A percentile compares a stretch with the other conserved stretches of the same genome.
These are phyloP conservation scores for Phymatocera aterrima DNA, from an alignment of 2,888 invertebrate species.

Conservation along the genomic window DNA sequence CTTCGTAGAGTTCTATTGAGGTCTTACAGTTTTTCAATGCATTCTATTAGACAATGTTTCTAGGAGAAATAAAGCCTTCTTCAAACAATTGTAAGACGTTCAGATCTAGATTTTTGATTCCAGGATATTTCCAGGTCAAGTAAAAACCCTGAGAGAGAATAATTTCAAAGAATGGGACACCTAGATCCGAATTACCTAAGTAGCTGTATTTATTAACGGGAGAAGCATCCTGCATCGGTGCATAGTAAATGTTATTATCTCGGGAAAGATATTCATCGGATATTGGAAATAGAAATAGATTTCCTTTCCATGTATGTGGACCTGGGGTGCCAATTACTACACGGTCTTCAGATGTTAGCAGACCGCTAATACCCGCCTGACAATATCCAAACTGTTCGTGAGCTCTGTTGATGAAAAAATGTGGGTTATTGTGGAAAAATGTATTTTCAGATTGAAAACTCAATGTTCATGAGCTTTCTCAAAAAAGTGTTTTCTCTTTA, in stretches of 20 bases:
- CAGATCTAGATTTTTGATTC: no score
- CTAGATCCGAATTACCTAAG: slow-evolving; percentile 78
- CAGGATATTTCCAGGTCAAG: no score
- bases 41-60: no score
- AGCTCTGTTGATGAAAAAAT: slow-evolving; percentile 77
- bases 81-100: no score
- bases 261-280: slow-evolving; percentile 85
- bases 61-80: no score
- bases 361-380: slow-evolving; percentile 94
- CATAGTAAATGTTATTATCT: slow-evolving; percentile 88
- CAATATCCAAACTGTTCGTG: slow-evolving; percentile 96
- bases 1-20: no score
- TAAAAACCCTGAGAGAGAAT: not conserved
- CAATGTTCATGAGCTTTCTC: not conserved
- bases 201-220: slow-evolving; percentile 91
- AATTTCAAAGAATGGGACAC: not conserved
- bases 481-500: slow-evolving; percentile 26
- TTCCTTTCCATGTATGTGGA: slow-evolving; percentile 94
- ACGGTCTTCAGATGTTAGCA: slow-evolving; percentile 88
- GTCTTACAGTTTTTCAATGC: no score
- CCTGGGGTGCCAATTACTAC: slow-evolving; percentile 94
- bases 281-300: slow-evolving; percentile 87
- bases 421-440: slow-evolving; percentile 38
- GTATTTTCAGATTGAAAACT: slow-evolving; percentile 19
- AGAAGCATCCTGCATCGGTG: slow-evolving; percentile 83